Evolutionary conservation across 2,888 invertebrate species (phyloP), one percentile per base, ranked within the genome.

Genomic region (Hirtodrosophila confusa): DNA sequence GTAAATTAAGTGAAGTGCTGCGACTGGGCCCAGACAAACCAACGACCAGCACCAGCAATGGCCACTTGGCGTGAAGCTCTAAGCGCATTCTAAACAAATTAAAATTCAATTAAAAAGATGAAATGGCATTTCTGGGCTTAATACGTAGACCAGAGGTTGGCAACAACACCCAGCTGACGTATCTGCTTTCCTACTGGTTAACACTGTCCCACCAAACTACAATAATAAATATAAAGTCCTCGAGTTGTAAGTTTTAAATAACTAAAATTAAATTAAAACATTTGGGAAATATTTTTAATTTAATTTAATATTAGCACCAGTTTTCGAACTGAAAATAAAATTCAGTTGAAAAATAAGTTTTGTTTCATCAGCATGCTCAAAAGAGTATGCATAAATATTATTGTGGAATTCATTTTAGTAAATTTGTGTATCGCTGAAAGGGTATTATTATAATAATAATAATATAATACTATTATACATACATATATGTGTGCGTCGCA

Each of bases 91-190:
- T 86, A 86, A 89, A 88, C 89, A 89, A 89, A 89, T 89, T 89
- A 89, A 88, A 89, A 89, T 89, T 89, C 89, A 89, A 89, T 89
- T 89, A 89, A 89, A 89, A 90, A 88, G 88, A 90, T 89, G 90
- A 89, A 89, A 89, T 89, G 88, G 69, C 89, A 88, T 85, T 89
- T 89, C 80, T 84, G 56, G 56, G 69, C 80, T 80, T 71, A 79
- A 72, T 64, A 64, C 62, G 69, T 36, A 58, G 58, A 58, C 64
- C 50, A 60, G 24, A 58, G 48, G 45, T 27, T 43, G 41, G 12
- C 57, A 44, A 33, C 50, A 40, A 23, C 45, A 58, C 0, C 39
- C 58, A 36, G 23, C 41, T 23, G 62, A 40, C 40, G 23, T 51
- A 54, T 43, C 44, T 58, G 36, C 39, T 11, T 43, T 36, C 43